Percentiles rank a stretch among this genome's conserved stretches.
phyloP scores from a whole-genome alignment of 92 coral and sea anemone species.

The Heliopora coerulea region DNA sequence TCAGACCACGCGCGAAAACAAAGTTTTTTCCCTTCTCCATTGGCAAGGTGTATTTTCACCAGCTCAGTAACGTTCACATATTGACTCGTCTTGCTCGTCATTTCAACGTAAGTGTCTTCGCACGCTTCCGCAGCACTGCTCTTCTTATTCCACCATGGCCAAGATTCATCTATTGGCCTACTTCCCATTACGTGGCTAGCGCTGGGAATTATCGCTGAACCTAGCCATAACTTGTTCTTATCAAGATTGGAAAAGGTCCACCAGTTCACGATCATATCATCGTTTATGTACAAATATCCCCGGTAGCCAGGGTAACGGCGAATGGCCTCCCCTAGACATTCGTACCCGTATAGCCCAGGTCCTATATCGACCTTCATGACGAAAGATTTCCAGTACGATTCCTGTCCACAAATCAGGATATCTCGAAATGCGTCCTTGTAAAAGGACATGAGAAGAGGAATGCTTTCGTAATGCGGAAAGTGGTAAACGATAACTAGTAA shows the following conservation, averaged over 20 bases:
- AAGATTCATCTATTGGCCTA: conserved; percentile 22
- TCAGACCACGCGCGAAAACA: conserved; percentile 48
- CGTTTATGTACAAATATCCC: conserved; percentile 46
- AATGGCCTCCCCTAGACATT: conserved; percentile 41
- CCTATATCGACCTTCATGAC: conserved; percentile 34
- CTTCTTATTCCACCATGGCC: conserved; percentile 36
- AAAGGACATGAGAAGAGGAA: conserved; percentile 45
- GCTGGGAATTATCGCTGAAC: not conserved
- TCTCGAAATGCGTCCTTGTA: conserved; percentile 41
- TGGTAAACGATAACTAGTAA: conserved; percentile 41
- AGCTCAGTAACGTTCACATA: conserved; percentile 15
- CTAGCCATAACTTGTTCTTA: conserved; percentile 34
- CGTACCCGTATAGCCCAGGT: conserved; percentile 43
- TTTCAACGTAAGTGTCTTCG: conserved; percentile 30
- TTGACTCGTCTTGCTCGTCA: not conserved
- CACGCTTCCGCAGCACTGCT: conserved; percentile 31
- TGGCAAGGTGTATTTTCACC: conserved; percentile 17
- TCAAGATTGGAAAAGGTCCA: conserved; percentile 42
- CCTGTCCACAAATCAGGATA: conserved; percentile 44
- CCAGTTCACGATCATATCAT: conserved; percentile 54
- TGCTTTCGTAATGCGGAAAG: conserved; percentile 35
- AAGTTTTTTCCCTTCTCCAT: conserved; percentile 33
- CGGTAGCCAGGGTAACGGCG: conserved; percentile 42
- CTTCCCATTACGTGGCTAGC: conserved; percentile 23
- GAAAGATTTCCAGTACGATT: conserved; percentile 4